A percentile compares a stretch with the other conserved stretches of the same genome.
Evolutionary conservation across 1,140 invertebrate genomes (phyloP).

Genomic region (Condylostylus longicornis): DNA sequence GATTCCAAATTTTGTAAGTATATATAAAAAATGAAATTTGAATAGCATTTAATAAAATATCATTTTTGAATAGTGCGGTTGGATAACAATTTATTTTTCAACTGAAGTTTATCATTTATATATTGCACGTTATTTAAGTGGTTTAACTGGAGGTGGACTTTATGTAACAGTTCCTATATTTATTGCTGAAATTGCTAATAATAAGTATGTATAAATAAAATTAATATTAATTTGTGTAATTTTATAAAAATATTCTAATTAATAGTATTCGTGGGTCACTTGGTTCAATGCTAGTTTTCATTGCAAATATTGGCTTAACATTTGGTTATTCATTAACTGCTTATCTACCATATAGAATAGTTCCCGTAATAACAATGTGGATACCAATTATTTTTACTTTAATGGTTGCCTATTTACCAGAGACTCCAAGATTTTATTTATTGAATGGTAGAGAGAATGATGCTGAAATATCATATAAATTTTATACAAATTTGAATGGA

Average conservation of each 20-base stretch:
- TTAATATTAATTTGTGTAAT: background rate
- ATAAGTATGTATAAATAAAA: background rate
- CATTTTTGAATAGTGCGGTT: slow-evolving; percentile 15
- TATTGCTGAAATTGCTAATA: background rate
- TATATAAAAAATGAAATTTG: background rate
- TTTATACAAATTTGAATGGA: slow-evolving; percentile 20
- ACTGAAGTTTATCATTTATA: slow-evolving; percentile 25
- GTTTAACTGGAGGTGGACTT: slow-evolving; percentile 19
- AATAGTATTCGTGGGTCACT: slow-evolving; percentile 35
- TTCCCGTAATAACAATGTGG: slow-evolving; percentile 12
- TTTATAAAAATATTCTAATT: background rate
- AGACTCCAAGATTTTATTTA: slow-evolving; percentile 18
- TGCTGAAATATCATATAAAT: slow-evolving; percentile 17
- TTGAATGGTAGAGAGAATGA: slow-evolving; percentile 11
- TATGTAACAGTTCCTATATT: background rate
- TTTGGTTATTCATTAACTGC: slow-evolving; percentile 57
- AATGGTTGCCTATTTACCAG: slow-evolving; percentile 12
- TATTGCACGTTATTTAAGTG: slow-evolving; percentile 29
- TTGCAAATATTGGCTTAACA: slow-evolving; percentile 66
- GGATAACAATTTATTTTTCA: slow-evolving; percentile 30
- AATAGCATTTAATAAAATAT: too few relatives aligned
- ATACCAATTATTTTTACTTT: slow-evolving; percentile 17
- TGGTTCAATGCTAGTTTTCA: slow-evolving; percentile 68
- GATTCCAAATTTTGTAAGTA: slow-evolving; percentile 20
- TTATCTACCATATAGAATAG: slow-evolving; percentile 16